Base-by-base conservation (phyloP, 1,140 invertebrate species). In the Triops longicaudatus region DNA sequence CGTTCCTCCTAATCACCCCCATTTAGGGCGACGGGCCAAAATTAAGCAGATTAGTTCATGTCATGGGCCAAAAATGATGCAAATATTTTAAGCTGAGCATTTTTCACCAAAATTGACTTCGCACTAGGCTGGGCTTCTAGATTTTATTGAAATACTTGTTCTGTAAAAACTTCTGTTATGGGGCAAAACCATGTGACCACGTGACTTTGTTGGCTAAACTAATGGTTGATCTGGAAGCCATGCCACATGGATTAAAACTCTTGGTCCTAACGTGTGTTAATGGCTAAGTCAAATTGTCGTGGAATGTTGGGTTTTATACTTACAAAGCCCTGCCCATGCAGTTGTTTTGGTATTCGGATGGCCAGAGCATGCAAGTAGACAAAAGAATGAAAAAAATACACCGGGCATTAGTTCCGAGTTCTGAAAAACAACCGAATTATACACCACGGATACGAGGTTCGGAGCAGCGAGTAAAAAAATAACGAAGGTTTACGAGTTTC, bases 21-120 rank as follows among this genome's bases (percentile, higher is more conserved):
- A 22, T 63, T 10, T 63, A 63, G 17, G n/a, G 22, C 50, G 50
- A 63, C 50, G 50, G 1, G 80, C 50, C 50, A 22, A 14, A 63
- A 63, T n/a, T 63, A 93, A 90, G 81, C 89, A 88, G 76, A 94
- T 92, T 28, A 89, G 88, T 81, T 92, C 89, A 83, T 14, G 50
- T 63, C 50, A 63, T 10, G 17, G 17, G 44, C 50, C 10, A 63
- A 17, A 0, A 4, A 63, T 63, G 22, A n/a, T 14, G 6, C 17
- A n/a, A 63, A 63, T 14, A n/a, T 63, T 63, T n/a, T n/a, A 63
- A 63, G 22, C 4, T 63, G 22, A 63, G 14, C 22, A n/a, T n/a
- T n/a, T 63, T 63, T 63, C 17, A 22, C 3, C 50, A 63, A 7
- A 63, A 22, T 63, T 37, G 31, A 37, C 31, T 63, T 63, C 22